A percentile compares a stretch with the other conserved stretches of the same genome.
These are phyloP conservation scores for Luscinia luscinia DNA, from an alignment of 2,797 vertebrate genomes.

Conservation along the genomic window DNA sequence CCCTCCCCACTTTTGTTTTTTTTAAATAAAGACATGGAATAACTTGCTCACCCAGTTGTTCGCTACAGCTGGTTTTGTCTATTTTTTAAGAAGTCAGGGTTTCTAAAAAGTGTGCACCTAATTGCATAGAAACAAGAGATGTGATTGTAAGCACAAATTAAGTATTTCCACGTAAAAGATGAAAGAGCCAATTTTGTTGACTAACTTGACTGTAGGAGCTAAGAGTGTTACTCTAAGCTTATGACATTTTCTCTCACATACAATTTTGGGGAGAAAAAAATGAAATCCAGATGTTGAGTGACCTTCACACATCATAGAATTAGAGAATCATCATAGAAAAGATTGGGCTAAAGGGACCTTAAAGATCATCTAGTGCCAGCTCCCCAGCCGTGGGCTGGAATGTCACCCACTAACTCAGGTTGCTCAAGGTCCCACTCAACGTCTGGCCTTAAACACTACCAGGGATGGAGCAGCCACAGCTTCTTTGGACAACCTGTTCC, in stretches of 20 bases:
- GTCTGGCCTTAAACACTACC: background rate
- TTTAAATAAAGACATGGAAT: background rate
- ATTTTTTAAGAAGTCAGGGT: background rate
- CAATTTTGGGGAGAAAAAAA: background rate
- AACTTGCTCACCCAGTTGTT: background rate
- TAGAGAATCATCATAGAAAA: background rate
- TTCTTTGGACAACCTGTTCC: background rate
- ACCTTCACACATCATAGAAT: background rate
- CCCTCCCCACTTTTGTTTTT: fast-evolving
- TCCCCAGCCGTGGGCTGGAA: background rate
- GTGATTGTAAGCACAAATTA: slow-evolving; percentile 4
- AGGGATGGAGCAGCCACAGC: background rate
- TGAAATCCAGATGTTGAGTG: background rate
- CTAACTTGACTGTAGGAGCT: background rate
- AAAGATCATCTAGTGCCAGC: background rate
- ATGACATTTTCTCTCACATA: background rate
- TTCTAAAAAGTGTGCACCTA: background rate
- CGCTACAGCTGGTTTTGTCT: background rate
- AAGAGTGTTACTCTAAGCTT: background rate
- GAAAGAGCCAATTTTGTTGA: background rate
- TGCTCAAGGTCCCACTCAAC: background rate
- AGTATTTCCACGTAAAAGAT: background rate
- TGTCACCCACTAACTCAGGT: background rate
- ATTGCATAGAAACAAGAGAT: slow-evolving; percentile 1
- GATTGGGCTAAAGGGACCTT: background rate